These are phyloP conservation scores for Acleris emargana DNA, from an alignment of 2,888 invertebrate species.

Conservation along the genomic window DNA sequence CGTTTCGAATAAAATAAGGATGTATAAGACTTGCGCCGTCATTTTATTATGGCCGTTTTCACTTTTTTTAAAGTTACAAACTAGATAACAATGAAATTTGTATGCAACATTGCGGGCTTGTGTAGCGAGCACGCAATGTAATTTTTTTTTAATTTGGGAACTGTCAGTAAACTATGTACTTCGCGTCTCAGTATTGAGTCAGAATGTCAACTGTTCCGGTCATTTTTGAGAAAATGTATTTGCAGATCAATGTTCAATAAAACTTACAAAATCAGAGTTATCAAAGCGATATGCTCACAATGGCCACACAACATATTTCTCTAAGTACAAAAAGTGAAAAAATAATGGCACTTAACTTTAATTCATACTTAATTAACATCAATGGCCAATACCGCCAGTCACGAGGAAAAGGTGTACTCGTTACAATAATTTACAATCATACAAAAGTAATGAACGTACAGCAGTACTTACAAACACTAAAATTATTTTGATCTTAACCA, in stretches of 20 bases:
- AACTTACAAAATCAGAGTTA: slow-evolving; percentile 6
- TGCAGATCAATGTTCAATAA: background rate
- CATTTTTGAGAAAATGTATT: no score
- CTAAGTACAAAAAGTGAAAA: slow-evolving; percentile 40
- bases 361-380: slow-evolving; percentile 41
- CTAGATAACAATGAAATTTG: no score
- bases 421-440: slow-evolving; percentile 50
- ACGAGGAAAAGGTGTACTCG: slow-evolving; percentile 26
- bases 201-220: no score
- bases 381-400: slow-evolving; percentile 50
- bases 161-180: no score
- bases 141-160: no score
- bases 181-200: no score
- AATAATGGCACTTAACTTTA: slow-evolving; percentile 55
- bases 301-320: slow-evolving; percentile 18
- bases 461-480: slow-evolving; percentile 52
- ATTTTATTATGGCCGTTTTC: no score
- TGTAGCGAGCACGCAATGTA: no score
- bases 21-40: no score
- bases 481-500: slow-evolving; percentile 45
- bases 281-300: slow-evolving; percentile 14
- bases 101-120: no score
- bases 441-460: slow-evolving; percentile 44
- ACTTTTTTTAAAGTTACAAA: no score
- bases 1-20: no score